Conservation (phyloP, 1,140 invertebrate genomes). For the Drosophila pallidifrons region DNA sequence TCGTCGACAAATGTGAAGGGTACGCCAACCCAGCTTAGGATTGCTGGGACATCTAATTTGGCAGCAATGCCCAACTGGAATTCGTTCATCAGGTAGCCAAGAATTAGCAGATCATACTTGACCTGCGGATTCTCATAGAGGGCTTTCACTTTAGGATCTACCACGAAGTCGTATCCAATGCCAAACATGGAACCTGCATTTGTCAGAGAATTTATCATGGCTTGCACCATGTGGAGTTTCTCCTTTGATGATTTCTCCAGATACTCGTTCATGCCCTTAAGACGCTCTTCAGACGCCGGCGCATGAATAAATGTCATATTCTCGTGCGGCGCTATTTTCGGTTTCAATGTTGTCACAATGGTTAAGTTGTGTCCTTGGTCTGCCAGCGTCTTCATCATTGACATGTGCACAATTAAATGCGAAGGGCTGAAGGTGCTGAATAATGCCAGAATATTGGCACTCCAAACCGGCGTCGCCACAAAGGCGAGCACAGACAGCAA, state of each 20-base stretch:
- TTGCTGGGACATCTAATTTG: constrained; percentile 52
- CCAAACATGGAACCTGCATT: background rate
- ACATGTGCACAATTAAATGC: constrained; percentile 64
- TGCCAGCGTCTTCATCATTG: constrained; percentile 44
- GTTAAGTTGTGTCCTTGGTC: constrained; percentile 66
- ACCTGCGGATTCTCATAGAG: constrained; percentile 39
- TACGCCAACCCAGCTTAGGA: constrained; percentile 49
- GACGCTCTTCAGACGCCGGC: constrained; percentile 2
- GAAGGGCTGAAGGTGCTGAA: constrained; percentile 57
- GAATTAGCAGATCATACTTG: constrained; percentile 56
- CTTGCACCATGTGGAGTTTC: constrained; percentile 10
- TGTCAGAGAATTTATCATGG: constrained; percentile 8
- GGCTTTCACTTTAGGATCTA: constrained; percentile 30
- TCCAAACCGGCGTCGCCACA: background rate
- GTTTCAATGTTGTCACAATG: constrained; percentile 35
- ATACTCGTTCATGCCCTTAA: background rate
- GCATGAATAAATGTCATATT: constrained; percentile 52
- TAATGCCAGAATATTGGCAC: constrained; percentile 58
- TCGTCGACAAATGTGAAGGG: constrained; percentile 35
- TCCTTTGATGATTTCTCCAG: constrained; percentile 28
- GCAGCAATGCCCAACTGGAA: constrained; percentile 57
- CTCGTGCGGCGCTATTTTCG: constrained; percentile 42
- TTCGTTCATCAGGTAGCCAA: constrained; percentile 53
- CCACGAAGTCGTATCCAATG: constrained; percentile 41
- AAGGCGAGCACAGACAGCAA: background rate